phyloP scores from a whole-genome alignment of 2,113 vertebrate genomes.

The Campylomormyrus numenius region DNA sequence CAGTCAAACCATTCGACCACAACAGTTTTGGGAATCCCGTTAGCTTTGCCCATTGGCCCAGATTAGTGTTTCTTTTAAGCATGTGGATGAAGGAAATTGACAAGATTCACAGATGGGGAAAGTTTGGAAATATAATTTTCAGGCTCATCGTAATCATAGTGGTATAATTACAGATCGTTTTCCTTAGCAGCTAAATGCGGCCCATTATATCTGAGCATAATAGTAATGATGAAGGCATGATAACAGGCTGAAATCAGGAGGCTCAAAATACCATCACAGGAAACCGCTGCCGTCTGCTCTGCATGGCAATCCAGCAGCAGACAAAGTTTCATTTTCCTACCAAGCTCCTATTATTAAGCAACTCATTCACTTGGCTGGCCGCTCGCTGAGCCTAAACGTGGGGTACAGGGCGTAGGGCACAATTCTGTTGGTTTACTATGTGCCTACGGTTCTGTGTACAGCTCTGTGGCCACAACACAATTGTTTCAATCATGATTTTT shows the following conservation, averaged over 20 bases:
- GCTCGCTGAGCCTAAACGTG: background rate
- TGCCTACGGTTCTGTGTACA: background rate
- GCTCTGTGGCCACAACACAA: background rate
- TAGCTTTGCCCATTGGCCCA: background rate
- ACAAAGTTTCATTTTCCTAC: background rate
- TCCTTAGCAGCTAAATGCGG: background rate
- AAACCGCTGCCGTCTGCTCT: background rate
- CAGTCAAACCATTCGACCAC: background rate
- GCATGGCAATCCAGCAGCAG: background rate
- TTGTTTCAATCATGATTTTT: background rate
- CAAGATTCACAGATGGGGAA: background rate
- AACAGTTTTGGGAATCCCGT: background rate
- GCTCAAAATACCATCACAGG: background rate
- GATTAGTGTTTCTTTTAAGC: background rate
- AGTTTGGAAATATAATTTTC: constrained; percentile 5
- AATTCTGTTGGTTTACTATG: background rate
- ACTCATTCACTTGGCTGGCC: background rate
- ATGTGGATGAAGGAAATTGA: background rate
- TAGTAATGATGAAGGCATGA: background rate
- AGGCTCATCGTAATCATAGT: background rate
- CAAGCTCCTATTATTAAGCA: background rate
- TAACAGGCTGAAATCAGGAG: constrained; percentile 8
- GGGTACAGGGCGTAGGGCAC: background rate
- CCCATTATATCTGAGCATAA: constrained; percentile 1
- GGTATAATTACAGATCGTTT: background rate